A percentile compares a stretch with the other conserved stretches of the same genome.
Conservation (phyloP, 2,797 vertebrate genomes). For the Macropus fuliginosus region DNA sequence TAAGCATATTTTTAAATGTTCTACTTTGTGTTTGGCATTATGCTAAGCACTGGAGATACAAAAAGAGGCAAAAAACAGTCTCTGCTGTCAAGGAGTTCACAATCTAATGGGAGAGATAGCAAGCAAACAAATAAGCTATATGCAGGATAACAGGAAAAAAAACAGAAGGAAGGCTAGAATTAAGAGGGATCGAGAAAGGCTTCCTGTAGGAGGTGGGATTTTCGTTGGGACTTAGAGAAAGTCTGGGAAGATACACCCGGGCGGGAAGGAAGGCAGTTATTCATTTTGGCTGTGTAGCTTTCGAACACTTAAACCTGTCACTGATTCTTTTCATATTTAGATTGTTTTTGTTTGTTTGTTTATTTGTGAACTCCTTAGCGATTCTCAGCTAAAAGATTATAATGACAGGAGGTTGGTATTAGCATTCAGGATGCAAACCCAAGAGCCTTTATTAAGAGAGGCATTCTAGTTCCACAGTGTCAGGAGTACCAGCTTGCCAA, state of each 20-base stretch:
- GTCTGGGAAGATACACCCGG: not conserved
- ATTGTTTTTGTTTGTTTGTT: not conserved
- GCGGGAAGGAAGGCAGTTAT: not conserved
- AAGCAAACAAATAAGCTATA: not conserved
- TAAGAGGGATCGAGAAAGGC: not conserved
- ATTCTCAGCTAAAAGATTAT: not conserved
- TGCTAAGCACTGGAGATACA: not conserved
- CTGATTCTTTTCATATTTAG: not conserved
- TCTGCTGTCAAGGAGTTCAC: not conserved
- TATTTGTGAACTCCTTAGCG: not conserved
- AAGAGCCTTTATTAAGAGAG: not conserved
- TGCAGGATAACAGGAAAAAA: not conserved
- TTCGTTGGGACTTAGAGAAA: not conserved
- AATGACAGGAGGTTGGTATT: not conserved
- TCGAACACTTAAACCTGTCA: not conserved
- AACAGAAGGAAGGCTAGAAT: not conserved
- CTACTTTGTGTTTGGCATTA: not conserved
- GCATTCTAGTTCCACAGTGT: too few species aligned
- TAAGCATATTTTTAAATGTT: not conserved
- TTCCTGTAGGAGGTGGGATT: not conserved
- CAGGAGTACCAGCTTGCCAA: not conserved
- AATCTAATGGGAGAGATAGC: not conserved
- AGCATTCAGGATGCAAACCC: not conserved
- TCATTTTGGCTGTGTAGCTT: not conserved
- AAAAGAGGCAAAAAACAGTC: not conserved